Evolutionary conservation across 2,888 invertebrate genomes (phyloP).

Genomic region (Drosophila imparisetae): DNA sequence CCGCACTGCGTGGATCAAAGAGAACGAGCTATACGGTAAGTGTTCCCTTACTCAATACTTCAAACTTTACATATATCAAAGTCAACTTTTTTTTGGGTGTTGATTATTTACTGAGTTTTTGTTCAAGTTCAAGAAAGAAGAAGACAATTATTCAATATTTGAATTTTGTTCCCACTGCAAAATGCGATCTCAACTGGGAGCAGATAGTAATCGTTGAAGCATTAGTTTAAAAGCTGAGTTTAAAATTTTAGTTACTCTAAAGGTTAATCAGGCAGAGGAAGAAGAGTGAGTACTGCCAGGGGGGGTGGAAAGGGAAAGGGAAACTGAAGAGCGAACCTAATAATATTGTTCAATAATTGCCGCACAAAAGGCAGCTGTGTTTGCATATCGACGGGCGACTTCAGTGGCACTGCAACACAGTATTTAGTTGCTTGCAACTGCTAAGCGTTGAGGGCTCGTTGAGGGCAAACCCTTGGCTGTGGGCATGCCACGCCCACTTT

Average conservation of each 20-base stretch:
- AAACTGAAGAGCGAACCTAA: constrained; percentile 41
- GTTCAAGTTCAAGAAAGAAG: too few species aligned
- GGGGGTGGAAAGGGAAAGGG: background rate
- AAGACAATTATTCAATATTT: too few species aligned
- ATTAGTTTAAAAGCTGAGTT: too few species aligned
- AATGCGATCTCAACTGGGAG: too few species aligned
- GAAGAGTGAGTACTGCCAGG: background rate
- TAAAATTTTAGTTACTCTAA: background rate
- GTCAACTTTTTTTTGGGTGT: background rate
- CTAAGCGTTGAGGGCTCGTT: constrained; percentile 22
- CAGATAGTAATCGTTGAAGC: too few species aligned
- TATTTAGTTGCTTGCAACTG: constrained; percentile 11
- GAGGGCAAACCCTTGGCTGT: constrained; percentile 35
- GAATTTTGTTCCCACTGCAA: too few species aligned
- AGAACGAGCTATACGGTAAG: constrained; percentile 84
- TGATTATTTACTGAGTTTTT: background rate
- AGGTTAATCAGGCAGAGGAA: background rate
- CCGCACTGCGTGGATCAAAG: constrained; percentile 83
- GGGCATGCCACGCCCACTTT: constrained; percentile 50
- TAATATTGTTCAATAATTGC: constrained; percentile 65
- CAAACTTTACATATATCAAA: background rate
- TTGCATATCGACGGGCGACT: constrained; percentile 56
- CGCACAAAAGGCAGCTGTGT: constrained; percentile 70
- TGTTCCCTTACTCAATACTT: constrained; percentile 16
- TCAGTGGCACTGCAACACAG: constrained; percentile 1